Conservation (phyloP, 2,888 invertebrate genomes). For the Apamea monoglypha region DNA sequence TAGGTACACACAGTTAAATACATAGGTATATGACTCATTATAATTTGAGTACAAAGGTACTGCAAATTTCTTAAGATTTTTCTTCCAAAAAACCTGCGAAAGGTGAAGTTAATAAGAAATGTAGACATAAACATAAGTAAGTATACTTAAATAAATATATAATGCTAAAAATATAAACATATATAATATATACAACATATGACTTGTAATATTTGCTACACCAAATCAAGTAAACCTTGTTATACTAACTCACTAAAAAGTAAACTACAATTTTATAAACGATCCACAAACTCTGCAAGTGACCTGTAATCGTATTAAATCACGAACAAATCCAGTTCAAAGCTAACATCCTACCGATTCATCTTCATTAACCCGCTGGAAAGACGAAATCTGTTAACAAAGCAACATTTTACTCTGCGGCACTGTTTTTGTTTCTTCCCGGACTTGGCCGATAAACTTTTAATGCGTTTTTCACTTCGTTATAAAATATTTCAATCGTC, state of each 20-base stretch:
- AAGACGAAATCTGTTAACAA: slow-evolving; percentile 50
- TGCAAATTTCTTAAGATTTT: too few species aligned
- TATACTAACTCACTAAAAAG: slow-evolving; percentile 3
- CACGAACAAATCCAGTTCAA: slow-evolving; percentile 54
- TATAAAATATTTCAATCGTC: slow-evolving; percentile 83
- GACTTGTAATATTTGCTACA: background rate
- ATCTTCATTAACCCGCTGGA: slow-evolving; percentile 58
- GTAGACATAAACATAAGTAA: too few species aligned
- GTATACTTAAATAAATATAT: too few species aligned
- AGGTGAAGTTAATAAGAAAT: too few species aligned
- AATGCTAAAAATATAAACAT: too few species aligned
- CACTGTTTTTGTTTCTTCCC: slow-evolving; percentile 74
- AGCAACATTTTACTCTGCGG: slow-evolving; percentile 67
- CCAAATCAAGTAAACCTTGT: background rate
- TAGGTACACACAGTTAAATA: too few species aligned
- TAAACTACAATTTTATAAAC: slow-evolving; percentile 43
- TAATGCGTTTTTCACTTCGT: slow-evolving; percentile 86
- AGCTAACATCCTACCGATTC: slow-evolving; percentile 55
- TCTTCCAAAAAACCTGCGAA: too few species aligned
- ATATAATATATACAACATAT: background rate
- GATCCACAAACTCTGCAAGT: slow-evolving; percentile 47
- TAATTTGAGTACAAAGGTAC: too few species aligned
- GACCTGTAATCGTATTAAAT: slow-evolving; percentile 63
- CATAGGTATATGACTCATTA: too few species aligned
- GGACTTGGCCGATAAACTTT: slow-evolving; percentile 79